Conservation (phyloP, 1,140 invertebrate species). For the Platyura marginata region DNA sequence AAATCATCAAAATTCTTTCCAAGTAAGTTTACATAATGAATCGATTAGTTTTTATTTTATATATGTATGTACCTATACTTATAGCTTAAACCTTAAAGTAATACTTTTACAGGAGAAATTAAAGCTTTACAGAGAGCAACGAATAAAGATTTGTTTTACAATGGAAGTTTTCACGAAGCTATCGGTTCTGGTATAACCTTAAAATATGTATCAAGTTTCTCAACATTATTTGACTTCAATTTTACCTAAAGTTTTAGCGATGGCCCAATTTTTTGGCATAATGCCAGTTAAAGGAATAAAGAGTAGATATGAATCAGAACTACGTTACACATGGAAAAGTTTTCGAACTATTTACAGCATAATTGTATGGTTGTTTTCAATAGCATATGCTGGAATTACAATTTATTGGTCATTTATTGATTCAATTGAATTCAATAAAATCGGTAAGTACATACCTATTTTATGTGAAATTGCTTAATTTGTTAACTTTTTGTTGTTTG, state of each 20-base stretch:
- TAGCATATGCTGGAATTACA: slow-evolving; percentile 7
- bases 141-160: slow-evolving; percentile 11
- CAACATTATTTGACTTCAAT: too few relatives aligned
- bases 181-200: too few relatives aligned
- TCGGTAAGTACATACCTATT: slow-evolving; percentile 8
- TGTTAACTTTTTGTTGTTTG: too few relatives aligned
- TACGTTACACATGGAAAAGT: slow-evolving; percentile 14
- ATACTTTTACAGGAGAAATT: background rate
- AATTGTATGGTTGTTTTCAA: slow-evolving; percentile 10
- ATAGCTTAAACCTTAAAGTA: too few relatives aligned
- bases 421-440: slow-evolving; percentile 16
- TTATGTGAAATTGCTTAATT: too few relatives aligned
- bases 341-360: slow-evolving; percentile 11
- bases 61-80: too few relatives aligned
- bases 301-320: slow-evolving; percentile 8
- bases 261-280: slow-evolving; percentile 21
- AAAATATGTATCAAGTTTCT: too few relatives aligned
- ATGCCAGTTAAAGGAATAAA: slow-evolving; percentile 20
- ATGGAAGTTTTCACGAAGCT: slow-evolving; percentile 13
- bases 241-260: slow-evolving; percentile 13
- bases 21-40: too few relatives aligned
- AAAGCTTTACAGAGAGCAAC: slow-evolving; percentile 1
- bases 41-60: too few relatives aligned
- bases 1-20: too few relatives aligned
- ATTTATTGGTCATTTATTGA: slow-evolving; percentile 12